Conservation (phyloP, 2,888 invertebrate species). For the Cotesia congregata region DNA sequence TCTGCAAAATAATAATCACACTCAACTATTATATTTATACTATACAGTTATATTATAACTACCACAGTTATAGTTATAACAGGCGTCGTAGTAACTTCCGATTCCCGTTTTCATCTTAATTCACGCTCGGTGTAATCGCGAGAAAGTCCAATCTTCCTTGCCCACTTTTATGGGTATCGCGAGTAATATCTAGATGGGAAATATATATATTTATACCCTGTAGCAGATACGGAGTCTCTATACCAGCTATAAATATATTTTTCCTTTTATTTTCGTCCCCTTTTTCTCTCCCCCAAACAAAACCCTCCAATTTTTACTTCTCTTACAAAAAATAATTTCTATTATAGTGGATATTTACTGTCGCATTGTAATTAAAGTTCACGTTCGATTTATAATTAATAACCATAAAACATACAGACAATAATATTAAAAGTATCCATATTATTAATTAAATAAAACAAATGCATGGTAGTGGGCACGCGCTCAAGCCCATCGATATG, state of each 20-base stretch:
- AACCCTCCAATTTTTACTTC: conserved; percentile 51
- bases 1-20: no score
- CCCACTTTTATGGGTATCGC: conserved; percentile 60
- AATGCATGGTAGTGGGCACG: conserved; percentile 47
- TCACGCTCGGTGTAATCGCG: conserved; percentile 60
- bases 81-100: conserved; percentile 56
- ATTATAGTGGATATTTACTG: neutral
- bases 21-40: no score
- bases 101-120: conserved; percentile 64
- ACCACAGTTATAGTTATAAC: neutral
- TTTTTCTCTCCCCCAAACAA: conserved; percentile 40
- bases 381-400: no score
- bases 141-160: conserved; percentile 62
- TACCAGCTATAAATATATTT: neutral
- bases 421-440: neutral
- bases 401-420: neutral
- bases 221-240: no score
- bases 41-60: neutral
- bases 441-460: neutral
- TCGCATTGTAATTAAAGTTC: no score
- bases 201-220: conserved; percentile 12
- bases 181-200: conserved; percentile 42
- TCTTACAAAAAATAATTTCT: conserved; percentile 62
- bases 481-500: conserved; percentile 59
- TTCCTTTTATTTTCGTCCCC: conserved; percentile 12